Evolutionary conservation across 2,888 invertebrate genomes (phyloP), one percentile per base, ranked within the genome.

Genomic region (Gymnocheta viridis): DNA sequence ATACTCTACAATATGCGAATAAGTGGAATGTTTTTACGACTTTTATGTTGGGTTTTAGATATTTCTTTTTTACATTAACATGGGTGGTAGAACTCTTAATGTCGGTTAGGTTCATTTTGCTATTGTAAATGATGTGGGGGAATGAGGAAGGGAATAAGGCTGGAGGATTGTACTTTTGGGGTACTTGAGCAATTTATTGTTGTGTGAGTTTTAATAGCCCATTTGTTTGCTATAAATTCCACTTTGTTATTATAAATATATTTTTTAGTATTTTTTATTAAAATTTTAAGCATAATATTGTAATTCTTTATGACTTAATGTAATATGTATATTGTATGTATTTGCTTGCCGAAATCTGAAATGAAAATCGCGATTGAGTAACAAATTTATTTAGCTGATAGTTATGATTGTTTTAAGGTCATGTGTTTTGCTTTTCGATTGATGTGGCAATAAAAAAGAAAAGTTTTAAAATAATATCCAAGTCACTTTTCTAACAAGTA

Each of bases 151-250:
- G n/a, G 5, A 10, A 17, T 44, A 27, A 2, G 29, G 32, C 27
- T 22, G 44, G 44, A 27, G 47, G 17, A 32, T 9, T 66, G 51
- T 62, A 51, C 49, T 74, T 64, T 32, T 62, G 35, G 82, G 44
- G 49, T 67, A 60, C 64, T 58, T 76, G 77, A 38, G 64, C 35
- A 70, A 79, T 78, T 79, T 81, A 82, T 82, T 85, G 32, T 81
- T 85, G 86, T 83, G 86, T 86, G 86, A 85, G 87, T 87, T 89
- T 89, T 88, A 86, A 87, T 89, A 88, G 87, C 88, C 88, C 87
- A 88, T 87, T 89, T 88, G 87, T 88, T 88, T 87, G 88, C 87
- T 86, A 88, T 88, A 88, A 88, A 88, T 88, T 88, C 69, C 78
- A 86, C 87, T 87, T 79, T 86, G 70, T 86, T 86, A 87, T 87